phyloP scores from a whole-genome alignment of 1,140 invertebrate species.

The Lordiphosa clarofinis region DNA sequence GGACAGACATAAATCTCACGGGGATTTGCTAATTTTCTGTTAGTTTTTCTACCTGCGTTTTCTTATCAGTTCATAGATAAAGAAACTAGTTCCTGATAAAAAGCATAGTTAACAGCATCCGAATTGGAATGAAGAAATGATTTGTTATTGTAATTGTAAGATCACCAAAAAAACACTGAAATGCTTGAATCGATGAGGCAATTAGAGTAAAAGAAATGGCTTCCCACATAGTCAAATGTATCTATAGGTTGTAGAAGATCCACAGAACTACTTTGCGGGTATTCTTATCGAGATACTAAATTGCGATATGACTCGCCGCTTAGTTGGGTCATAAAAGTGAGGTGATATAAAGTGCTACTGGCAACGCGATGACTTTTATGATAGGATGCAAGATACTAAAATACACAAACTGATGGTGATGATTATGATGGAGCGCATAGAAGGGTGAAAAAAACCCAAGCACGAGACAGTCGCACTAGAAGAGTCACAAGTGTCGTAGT shows the following conservation, averaged over 20 bases:
- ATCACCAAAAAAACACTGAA: conserved; percentile 16
- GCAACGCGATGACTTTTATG: conserved; percentile 11
- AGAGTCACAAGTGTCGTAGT: conserved; percentile 4
- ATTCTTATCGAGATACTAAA: conserved; percentile 40
- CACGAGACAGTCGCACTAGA: background rate
- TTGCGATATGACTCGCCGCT: conserved; percentile 41
- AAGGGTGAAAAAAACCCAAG: background rate
- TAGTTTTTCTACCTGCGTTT: background rate
- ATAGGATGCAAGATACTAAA: conserved; percentile 5
- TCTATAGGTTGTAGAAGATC: background rate
- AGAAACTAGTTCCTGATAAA: conserved; percentile 31
- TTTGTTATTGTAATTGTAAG: conserved; percentile 24
- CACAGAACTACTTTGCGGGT: background rate
- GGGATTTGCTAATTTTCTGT: conserved; percentile 29
- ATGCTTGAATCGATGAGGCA: conserved; percentile 2
- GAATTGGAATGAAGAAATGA: conserved; percentile 5
- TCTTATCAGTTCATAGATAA: conserved; percentile 22
- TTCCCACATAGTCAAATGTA: background rate
- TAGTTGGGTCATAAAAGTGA: conserved; percentile 40
- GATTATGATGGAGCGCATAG: background rate
- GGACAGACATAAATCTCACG: conserved; percentile 51
- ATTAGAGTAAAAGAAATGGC: background rate
- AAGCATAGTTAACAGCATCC: background rate
- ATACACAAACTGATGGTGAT: conserved; percentile 6
- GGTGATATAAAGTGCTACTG: conserved; percentile 36